Conservation (phyloP, 2,888 invertebrate genomes). For the Andricus quercusramuli region DNA sequence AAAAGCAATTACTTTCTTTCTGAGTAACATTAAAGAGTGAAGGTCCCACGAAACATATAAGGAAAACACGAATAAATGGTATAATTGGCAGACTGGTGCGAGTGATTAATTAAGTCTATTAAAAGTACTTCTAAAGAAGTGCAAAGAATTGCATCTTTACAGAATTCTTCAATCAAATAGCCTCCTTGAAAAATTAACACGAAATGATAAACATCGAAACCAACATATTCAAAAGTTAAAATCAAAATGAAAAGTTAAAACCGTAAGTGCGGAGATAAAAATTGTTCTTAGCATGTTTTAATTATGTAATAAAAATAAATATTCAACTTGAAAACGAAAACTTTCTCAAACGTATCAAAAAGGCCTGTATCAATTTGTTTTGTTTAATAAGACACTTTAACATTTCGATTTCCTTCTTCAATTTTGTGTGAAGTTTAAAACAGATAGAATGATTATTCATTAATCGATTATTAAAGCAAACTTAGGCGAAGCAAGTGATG, state of each 20-base stretch:
- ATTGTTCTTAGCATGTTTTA: too few species aligned
- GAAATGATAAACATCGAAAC: not conserved
- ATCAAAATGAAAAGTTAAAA: not conserved
- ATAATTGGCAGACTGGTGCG: constrained; percentile 14
- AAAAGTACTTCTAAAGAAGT: not conserved
- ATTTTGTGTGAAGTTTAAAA: too few species aligned
- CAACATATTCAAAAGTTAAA: not conserved
- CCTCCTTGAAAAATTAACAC: not conserved
- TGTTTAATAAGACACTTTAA: too few species aligned
- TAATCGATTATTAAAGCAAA: not conserved
- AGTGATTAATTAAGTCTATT: constrained; percentile 18
- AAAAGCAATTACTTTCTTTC: constrained; percentile 9
- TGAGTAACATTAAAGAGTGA: constrained; percentile 11
- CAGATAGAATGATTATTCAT: not conserved
- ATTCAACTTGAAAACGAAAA: too few species aligned
- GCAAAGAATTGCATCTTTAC: not conserved
- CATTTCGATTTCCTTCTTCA: too few species aligned
- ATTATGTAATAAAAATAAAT: too few species aligned
- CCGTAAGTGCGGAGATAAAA: too few species aligned
- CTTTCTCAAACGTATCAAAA: too few species aligned
- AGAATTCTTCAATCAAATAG: not conserved
- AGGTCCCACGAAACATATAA: constrained; percentile 6
- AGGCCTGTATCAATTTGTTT: too few species aligned
- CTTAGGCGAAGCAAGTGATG: not conserved
- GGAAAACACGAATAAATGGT: constrained; percentile 19